phyloP scores from a whole-genome alignment of 2,797 vertebrate genomes.

The Rachycentron canadum region DNA sequence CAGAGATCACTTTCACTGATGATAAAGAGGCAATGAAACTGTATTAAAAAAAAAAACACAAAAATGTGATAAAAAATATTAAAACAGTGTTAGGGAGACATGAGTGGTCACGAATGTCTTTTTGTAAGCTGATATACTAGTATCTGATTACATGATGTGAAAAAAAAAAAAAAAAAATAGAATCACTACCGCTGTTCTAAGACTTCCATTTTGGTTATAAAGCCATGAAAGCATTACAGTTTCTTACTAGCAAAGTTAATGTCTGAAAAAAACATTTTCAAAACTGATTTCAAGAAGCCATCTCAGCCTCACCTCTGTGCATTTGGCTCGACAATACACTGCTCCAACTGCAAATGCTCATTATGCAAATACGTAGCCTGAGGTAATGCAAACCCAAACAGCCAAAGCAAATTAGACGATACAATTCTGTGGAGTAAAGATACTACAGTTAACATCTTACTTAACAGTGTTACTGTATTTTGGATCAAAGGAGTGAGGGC shows the following conservation, averaged over 20 bases:
- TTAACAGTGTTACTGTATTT: constrained; percentile 68
- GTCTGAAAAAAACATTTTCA: constrained; percentile 20
- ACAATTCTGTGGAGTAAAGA: constrained; percentile 70
- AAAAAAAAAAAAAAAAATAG: background rate
- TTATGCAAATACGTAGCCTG: constrained; percentile 85
- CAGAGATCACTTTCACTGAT: background rate
- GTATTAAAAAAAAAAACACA: background rate
- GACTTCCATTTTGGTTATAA: background rate
- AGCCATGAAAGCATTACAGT: constrained; percentile 9
- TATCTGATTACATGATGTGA: background rate
- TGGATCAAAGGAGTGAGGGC: constrained; percentile 74
- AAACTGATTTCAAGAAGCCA: constrained; percentile 38
- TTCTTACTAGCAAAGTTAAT: background rate
- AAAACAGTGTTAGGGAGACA: background rate
- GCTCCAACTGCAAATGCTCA: constrained; percentile 76
- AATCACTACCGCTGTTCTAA: constrained; percentile 2
- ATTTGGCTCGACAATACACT: constrained; percentile 55
- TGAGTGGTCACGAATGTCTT: background rate
- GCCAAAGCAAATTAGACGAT: constrained; percentile 80
- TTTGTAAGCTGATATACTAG: background rate
- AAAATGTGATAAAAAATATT: background rate
- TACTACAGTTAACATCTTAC: constrained; percentile 78
- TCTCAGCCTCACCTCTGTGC: constrained; percentile 55
- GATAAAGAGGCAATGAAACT: background rate
- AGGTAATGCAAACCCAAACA: constrained; percentile 82